Conservation (phyloP, 2,113 vertebrate species). For the Chaetodon auriga region DNA sequence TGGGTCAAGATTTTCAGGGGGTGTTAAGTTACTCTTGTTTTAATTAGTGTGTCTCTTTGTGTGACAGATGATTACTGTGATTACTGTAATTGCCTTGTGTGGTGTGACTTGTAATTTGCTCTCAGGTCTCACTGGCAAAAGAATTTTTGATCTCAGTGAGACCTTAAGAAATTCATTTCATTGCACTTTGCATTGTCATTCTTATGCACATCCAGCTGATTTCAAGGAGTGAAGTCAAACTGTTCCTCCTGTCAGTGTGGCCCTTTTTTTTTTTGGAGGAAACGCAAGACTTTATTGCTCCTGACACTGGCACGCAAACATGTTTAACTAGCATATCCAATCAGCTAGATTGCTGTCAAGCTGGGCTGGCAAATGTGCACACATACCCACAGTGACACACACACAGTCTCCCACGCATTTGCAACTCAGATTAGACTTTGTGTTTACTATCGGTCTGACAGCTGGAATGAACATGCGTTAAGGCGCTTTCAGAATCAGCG, state of each 20-base stretch:
- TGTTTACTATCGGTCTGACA: slow-evolving; percentile 59
- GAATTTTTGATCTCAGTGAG: background rate
- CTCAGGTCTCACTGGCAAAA: too few species aligned
- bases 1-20: too few species aligned
- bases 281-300: background rate
- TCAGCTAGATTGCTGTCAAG: slow-evolving; percentile 15
- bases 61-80: too few species aligned
- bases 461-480: slow-evolving; percentile 45
- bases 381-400: background rate
- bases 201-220: background rate
- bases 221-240: background rate
- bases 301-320: slow-evolving; percentile 10
- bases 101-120: too few species aligned
- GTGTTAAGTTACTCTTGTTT: too few species aligned
- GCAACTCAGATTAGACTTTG: slow-evolving; percentile 34
- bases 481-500: slow-evolving; percentile 53
- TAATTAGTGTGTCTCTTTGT: too few species aligned
- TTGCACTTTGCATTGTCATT: background rate
- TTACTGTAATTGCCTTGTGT: too few species aligned
- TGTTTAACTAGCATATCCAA: slow-evolving; percentile 34
- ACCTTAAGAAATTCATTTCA: background rate
- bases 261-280: too few species aligned
- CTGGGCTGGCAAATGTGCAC: slow-evolving; percentile 9
- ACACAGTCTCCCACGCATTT: slow-evolving; percentile 14
- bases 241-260: background rate